Base-by-base conservation (phyloP, 2,888 invertebrate species). In the Ectemnius lituratus region DNA sequence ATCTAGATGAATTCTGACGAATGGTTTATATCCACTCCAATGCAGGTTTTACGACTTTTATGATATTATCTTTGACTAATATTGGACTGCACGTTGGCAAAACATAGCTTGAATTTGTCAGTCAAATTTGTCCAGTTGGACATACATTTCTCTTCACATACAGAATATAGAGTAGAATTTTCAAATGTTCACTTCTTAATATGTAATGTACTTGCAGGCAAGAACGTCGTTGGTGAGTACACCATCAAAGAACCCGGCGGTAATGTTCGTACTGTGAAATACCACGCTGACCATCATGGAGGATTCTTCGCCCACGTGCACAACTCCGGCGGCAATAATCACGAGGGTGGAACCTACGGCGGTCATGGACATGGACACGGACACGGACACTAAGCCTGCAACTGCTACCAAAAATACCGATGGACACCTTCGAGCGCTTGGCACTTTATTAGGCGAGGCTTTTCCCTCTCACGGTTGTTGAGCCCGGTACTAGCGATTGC, bases 231-330 rank as follows among this genome's bases (percentile, higher is more conserved):
- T 28, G 91, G 91, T 8, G 90, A 91, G 64, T 91, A 91, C 80
- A 88, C 87, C 11, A 81, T 91, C 18, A 88, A 90, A 59, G 91
- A 91, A 73, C 90, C 91, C 6, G 91, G 91, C 64, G 91, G 91
- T 62, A 88, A 88, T 66, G 84, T 84, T 46, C 86, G 90, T 4
- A 88, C 86, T 6, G 90, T 90, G 37, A 90, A 88, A 69, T 90
- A 90, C 66, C 87, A 86, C 67, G 87, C 88, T 1, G 91, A 91
- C 65, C 91, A 87, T 37, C 89, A 89, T 62, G 88, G 88, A 13
- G 91, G 91, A 68, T 91, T 91, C 83, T 89, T 90, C 78, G 91
- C 91, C 13, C 86, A 87, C 46, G 91, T 91, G 6, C 89, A 89
- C 75, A 89, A 89, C 62, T 87, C 88, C 52, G 87, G 87, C 49